Conservation (phyloP, 1,140 invertebrate species). For the Parasteatoda tepidariorum region DNA sequence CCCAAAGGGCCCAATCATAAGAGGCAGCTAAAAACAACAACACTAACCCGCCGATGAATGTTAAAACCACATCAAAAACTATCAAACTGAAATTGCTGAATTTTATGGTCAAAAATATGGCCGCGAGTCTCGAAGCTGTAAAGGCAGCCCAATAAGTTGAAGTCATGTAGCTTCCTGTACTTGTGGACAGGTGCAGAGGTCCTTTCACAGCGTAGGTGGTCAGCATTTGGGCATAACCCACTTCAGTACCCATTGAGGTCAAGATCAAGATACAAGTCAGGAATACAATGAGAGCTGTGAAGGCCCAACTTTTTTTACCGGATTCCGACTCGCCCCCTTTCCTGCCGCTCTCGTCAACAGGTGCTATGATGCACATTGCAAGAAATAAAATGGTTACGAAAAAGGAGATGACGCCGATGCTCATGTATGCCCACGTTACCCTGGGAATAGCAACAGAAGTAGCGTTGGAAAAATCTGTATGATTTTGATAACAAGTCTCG, state of each 20-base stretch:
- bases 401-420: constrained; percentile 15
- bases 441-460: neutral
- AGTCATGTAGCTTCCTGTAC: constrained; percentile 68
- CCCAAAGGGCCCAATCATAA: constrained; percentile 65
- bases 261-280: constrained; percentile 70
- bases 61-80: constrained; percentile 66
- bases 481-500: neutral
- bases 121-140: constrained; percentile 69
- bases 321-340: constrained; percentile 62
- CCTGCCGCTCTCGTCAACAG: constrained; percentile 64
- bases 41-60: constrained; percentile 67
- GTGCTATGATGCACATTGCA: constrained; percentile 68
- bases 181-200: constrained; percentile 65
- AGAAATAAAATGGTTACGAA: constrained; percentile 34
- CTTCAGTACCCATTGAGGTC: constrained; percentile 70
- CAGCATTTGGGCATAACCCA: constrained; percentile 70
- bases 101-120: constrained; percentile 69
- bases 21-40: constrained; percentile 66
- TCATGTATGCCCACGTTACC: constrained; percentile 24
- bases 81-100: constrained; percentile 68
- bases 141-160: constrained; percentile 72
- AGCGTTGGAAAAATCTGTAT: neutral
- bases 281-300: constrained; percentile 65
- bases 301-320: constrained; percentile 9
- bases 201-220: constrained; percentile 68